Conservation (phyloP, 2,113 vertebrate species). For the Oncorhynchus nerka region DNA sequence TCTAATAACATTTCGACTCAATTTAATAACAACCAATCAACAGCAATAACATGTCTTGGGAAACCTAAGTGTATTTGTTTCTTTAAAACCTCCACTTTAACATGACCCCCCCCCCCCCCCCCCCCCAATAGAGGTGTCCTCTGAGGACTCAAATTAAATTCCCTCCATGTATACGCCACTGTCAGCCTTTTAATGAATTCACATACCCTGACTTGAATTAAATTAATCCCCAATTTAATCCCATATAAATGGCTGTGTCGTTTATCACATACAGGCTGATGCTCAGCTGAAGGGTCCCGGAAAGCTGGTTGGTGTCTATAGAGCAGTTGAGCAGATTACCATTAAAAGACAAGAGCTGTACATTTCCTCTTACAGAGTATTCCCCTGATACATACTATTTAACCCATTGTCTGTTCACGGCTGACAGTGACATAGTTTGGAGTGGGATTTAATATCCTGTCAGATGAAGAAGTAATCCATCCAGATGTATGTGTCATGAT, state of each 20-base stretch:
- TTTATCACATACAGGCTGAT: slow-evolving; percentile 69
- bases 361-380: slow-evolving; percentile 61
- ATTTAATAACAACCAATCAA: slow-evolving; percentile 58
- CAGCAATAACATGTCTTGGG: slow-evolving; percentile 48
- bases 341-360: slow-evolving; percentile 62
- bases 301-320: slow-evolving; percentile 65
- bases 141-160: slow-evolving; percentile 71
- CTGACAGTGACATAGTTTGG: slow-evolving; percentile 76
- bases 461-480: slow-evolving; percentile 79
- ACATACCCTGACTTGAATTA: slow-evolving; percentile 72
- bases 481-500: slow-evolving; percentile 72
- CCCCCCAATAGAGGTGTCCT: slow-evolving; percentile 49
- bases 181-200: slow-evolving; percentile 70
- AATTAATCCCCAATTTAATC: slow-evolving; percentile 77
- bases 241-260: slow-evolving; percentile 71
- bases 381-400: slow-evolving; percentile 81
- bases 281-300: slow-evolving; percentile 61
- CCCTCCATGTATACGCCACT: slow-evolving; percentile 63
- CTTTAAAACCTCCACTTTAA: slow-evolving; percentile 56
- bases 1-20: slow-evolving; percentile 27
- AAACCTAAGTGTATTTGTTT: slow-evolving; percentile 39
- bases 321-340: slow-evolving; percentile 71
- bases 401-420: slow-evolving; percentile 77
- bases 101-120: neutral
- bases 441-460: slow-evolving; percentile 85